phyloP scores from a whole-genome alignment of 2,113 vertebrate species.

The Prionailurus viverrinus region DNA sequence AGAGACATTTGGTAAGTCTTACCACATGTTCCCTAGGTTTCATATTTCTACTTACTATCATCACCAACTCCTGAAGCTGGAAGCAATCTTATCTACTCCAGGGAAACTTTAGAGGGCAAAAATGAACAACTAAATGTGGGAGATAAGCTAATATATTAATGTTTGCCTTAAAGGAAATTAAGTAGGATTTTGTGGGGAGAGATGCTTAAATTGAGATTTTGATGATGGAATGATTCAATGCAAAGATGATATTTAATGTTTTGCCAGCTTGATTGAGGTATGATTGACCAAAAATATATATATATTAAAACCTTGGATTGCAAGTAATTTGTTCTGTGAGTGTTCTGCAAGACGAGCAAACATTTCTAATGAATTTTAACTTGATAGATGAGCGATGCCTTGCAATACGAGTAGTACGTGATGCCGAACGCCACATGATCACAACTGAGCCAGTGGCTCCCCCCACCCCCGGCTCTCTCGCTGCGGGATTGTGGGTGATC shows the following conservation, averaged over 20 bases:
- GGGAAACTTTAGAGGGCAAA: not conserved
- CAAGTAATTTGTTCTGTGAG: no score
- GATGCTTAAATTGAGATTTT: not conserved
- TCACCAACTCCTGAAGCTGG: not conserved
- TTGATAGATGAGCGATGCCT: no score
- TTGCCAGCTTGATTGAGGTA: not conserved
- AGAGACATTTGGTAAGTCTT: not conserved
- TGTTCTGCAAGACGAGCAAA: no score
- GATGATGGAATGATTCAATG: not conserved
- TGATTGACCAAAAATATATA: not conserved
- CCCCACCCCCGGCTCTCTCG: no score
- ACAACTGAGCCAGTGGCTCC: no score
- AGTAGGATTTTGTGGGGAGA: not conserved
- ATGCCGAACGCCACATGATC: no score
- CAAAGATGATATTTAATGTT: not conserved
- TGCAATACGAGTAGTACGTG: no score
- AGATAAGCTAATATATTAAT: not conserved
- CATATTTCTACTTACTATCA: not conserved
- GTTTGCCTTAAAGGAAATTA: not conserved
- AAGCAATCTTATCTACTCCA: not conserved
- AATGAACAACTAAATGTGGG: not conserved
- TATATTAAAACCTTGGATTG: no score
- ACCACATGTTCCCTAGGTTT: not conserved
- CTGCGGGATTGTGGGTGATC: no score
- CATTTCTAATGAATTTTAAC: no score